Evolutionary conservation across 64 coral and sea anemone genomes (phyloP), one percentile per base, ranked within the genome.

Genomic region (Pocillopora verrucosa): DNA sequence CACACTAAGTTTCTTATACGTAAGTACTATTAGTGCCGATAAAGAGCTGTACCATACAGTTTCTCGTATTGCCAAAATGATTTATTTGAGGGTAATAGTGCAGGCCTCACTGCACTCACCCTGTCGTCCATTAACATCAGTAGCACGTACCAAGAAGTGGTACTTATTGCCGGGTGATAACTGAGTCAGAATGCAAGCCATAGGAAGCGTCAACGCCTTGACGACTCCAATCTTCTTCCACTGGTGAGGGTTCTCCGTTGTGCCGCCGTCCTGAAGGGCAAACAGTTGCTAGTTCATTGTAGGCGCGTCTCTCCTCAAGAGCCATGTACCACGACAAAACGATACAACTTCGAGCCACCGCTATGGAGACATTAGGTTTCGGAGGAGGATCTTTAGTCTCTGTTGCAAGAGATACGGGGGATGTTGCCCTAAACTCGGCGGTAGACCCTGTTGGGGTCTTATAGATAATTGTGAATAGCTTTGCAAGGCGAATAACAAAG

Each of bases 221-320:
- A 99, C 97, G n/a, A 99, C 94, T 34, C 97, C 97, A 3, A 99
- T 93, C 61, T 99, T 99, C 67, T 99, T 99, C 97, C 97, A 99
- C 67, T 93, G 91, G 35, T 87, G 76, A 9, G 87, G 82, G 25
- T n/a, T n/a, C n/a, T n/a, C n/a, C n/a, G n/a, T n/a, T n/a, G 88
- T 51, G 22, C 83, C 86, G n/a, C 82, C 91, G 58, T 99, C 94
- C 67, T 99, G 97, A 36, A 95, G 78, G 14, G 97, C 97, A 30
- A 93, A 99, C 51, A 99, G 74, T 41, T 99, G 97, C n/a, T 99
- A 99, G 65, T 89, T 93, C 61, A 89, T 82, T 51, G 95, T 90
- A 9, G 76, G 78, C 2, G 97, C 74, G 90, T 7, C 37, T 90
- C 5, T 92, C 86, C 36, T 87, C 87, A n/a, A n/a, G 76, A 19